A percentile compares a stretch with the other conserved stretches of the same genome.
Conservation (phyloP, 2,888 invertebrate genomes). For the Oligia strigilis region DNA sequence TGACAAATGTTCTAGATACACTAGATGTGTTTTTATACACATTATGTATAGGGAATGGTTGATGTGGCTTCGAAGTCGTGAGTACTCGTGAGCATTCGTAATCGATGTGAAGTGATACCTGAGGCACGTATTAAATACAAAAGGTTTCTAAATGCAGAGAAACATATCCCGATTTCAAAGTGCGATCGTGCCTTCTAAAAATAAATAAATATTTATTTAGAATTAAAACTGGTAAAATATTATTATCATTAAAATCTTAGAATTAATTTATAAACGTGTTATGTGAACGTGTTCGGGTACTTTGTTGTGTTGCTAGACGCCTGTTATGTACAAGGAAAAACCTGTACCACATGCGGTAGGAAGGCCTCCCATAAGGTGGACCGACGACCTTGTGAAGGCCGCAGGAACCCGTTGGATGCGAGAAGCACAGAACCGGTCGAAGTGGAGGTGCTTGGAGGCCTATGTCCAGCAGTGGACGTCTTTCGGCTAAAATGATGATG, state of each 20-base stretch:
- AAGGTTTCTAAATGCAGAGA: slow-evolving; percentile 17
- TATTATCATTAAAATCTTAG: background rate
- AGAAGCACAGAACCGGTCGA: too few relatives aligned
- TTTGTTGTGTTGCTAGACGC: background rate
- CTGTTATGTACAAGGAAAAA: background rate
- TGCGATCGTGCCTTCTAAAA: background rate
- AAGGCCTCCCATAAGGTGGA: too few relatives aligned
- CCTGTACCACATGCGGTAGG: background rate
- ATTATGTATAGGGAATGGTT: slow-evolving; percentile 25
- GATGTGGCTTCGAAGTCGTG: slow-evolving; percentile 28
- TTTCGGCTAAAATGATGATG: too few relatives aligned
- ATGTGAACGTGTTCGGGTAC: background rate
- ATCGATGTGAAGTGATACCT: slow-evolving; percentile 29
- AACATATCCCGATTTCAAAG: background rate
- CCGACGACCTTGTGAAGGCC: too few relatives aligned
- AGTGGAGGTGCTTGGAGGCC: too few relatives aligned
- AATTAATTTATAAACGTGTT: background rate
- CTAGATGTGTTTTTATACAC: slow-evolving; percentile 33
- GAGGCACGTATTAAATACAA: slow-evolving; percentile 44
- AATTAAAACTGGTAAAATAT: background rate
- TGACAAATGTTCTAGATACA: slow-evolving; percentile 37
- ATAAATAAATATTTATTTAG: background rate
- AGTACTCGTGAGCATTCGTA: slow-evolving; percentile 24
- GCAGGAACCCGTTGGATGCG: too few relatives aligned
- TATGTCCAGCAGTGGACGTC: too few relatives aligned